A percentile compares a stretch with the other conserved stretches of the same genome.
These are phyloP conservation scores for Acleris laterana DNA, from an alignment of 2,888 invertebrate species.

Conservation along the genomic window DNA sequence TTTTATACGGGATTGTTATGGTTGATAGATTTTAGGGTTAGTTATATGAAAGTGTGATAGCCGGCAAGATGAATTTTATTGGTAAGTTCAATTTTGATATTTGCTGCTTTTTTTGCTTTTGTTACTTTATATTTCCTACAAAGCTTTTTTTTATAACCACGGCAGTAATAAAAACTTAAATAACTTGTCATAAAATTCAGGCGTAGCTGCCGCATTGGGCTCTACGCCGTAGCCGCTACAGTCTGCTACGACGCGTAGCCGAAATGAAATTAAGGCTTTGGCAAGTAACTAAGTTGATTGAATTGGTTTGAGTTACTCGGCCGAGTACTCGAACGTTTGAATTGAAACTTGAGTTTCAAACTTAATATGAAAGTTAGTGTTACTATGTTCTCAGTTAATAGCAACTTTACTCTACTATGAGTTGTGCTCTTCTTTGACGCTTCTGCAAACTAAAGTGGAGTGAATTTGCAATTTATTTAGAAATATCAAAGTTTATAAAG, in stretches of 20 bases:
- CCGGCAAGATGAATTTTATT: slow-evolving; percentile 75
- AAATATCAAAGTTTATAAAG: too few relatives aligned
- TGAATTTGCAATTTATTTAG: too few relatives aligned
- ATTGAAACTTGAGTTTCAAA: not conserved
- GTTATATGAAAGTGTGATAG: slow-evolving; percentile 56
- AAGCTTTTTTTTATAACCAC: not conserved
- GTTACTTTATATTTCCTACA: not conserved
- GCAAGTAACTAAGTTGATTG: slow-evolving; percentile 24
- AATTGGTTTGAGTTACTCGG: slow-evolving; percentile 6
- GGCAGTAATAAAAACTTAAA: slow-evolving; percentile 18
- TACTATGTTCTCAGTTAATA: too few relatives aligned
- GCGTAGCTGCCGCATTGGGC: slow-evolving; percentile 31
- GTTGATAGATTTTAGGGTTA: slow-evolving; percentile 56
- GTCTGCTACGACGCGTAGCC: not conserved
- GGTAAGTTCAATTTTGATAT: slow-evolving; percentile 60
- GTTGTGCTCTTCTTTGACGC: too few relatives aligned
- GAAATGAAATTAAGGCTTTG: slow-evolving; percentile 14
- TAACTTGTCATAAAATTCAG: slow-evolving; percentile 29
- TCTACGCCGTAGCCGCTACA: slow-evolving; percentile 12
- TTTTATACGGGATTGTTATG: slow-evolving; percentile 74
- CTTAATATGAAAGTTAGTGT: not conserved
- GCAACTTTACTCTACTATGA: too few relatives aligned
- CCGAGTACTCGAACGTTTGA: not conserved
- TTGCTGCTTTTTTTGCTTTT: not conserved
- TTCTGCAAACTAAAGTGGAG: too few relatives aligned